A percentile compares a stretch with the other conserved stretches of the same genome.
phyloP scores from a whole-genome alignment of 2,888 invertebrate genomes.

The Argyresthia goedartella region DNA sequence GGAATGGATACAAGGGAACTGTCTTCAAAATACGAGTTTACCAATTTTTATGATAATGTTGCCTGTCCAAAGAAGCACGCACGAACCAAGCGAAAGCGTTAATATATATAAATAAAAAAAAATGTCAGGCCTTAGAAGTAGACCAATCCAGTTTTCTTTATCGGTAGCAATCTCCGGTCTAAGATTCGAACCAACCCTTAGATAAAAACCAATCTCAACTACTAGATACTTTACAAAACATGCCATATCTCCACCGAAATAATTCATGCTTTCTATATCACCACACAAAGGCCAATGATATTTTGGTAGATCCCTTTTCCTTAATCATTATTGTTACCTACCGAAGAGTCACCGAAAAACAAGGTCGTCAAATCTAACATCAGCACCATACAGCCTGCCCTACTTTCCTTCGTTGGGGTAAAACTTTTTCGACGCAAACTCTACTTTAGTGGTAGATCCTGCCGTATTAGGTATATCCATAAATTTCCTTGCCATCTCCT shows the following conservation, averaged over 20 bases:
- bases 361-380: neutral
- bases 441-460: neutral
- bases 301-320: too few relatives aligned
- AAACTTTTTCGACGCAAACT: constrained; percentile 9
- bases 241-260: neutral
- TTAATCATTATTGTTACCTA: neutral
- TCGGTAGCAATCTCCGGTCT: too few relatives aligned
- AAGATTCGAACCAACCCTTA: too few relatives aligned
- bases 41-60: too few relatives aligned
- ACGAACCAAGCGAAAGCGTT: too few relatives aligned
- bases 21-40: too few relatives aligned
- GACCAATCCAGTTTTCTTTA: too few relatives aligned
- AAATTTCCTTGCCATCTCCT: constrained; percentile 26
- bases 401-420: constrained; percentile 16
- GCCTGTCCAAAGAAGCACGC: too few relatives aligned
- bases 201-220: neutral
- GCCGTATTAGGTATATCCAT: constrained; percentile 14
- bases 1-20: too few relatives aligned
- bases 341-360: neutral
- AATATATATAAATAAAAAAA: too few relatives aligned
- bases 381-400: constrained; percentile 10
- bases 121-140: too few relatives aligned
- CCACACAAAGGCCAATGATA: neutral
- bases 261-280: neutral
- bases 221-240: neutral